Evolutionary conservation across 2,888 invertebrate species (phyloP).

Genomic region (Teleogryllus oceanicus): DNA sequence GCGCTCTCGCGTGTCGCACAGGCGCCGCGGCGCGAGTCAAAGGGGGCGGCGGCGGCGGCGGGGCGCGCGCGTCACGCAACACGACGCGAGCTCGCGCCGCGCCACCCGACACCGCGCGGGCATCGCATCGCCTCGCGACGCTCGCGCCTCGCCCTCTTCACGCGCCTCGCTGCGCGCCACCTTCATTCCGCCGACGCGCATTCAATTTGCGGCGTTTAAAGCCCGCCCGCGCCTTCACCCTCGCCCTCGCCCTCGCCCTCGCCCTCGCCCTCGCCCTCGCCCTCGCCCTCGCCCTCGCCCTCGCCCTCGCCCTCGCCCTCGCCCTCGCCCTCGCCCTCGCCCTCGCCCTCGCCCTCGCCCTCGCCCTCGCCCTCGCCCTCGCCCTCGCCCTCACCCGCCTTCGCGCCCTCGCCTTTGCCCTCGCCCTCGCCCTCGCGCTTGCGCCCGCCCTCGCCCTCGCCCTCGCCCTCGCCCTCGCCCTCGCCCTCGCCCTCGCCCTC

Average conservation of each 20-base stretch:
- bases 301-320: background rate
- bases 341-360: no score
- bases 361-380: background rate
- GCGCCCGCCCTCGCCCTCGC: background rate
- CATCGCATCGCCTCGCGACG: background rate
- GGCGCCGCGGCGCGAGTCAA: no score
- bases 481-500: no score
- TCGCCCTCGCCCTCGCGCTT: background rate
- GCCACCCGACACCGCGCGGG: no score
- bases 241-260: background rate
- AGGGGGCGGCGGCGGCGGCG: no score
- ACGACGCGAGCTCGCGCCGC: no score
- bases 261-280: background rate
- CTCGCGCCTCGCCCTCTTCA: background rate
- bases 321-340: no score
- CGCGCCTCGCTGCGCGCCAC: background rate
- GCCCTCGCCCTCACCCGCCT: background rate
- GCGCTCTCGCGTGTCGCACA: no score
- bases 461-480: no score
- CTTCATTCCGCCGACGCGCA: background rate
- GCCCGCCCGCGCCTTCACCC: background rate
- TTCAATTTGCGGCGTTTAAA: constrained; percentile 18
- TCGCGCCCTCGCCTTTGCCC: background rate
- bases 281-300: background rate
- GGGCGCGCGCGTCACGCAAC: no score